phyloP scores from a whole-genome alignment of 2,113 vertebrate species.

The Eptatretus burgeri region DNA sequence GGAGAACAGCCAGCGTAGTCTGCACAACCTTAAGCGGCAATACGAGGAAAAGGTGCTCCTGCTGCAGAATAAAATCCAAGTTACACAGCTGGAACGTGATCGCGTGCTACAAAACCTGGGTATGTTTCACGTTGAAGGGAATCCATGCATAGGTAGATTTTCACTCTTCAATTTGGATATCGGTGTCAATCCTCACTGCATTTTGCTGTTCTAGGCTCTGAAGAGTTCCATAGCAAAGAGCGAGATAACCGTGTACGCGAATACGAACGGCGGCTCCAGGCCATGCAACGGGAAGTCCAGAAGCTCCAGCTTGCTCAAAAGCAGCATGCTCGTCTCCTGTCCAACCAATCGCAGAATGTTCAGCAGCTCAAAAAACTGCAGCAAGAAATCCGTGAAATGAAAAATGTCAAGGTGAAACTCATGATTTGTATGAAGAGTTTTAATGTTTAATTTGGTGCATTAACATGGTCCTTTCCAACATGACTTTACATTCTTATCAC shows the following conservation, averaged over 20 bases:
- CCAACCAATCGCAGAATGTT: constrained; percentile 86
- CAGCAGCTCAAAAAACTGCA: constrained; percentile 78
- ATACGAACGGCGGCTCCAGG: constrained; percentile 70
- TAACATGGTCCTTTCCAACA: not conserved
- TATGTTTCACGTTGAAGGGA: constrained; percentile 14
- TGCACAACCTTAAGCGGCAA: constrained; percentile 73
- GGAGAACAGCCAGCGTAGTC: constrained; percentile 75
- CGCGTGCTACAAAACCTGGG: constrained; percentile 86
- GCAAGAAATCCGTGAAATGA: constrained; percentile 80
- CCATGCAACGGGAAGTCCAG: constrained; percentile 86
- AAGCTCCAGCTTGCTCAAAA: constrained; percentile 75
- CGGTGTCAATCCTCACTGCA: too few species aligned
- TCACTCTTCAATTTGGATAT: too few species aligned
- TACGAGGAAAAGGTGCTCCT: constrained; percentile 89
- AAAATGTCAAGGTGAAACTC: constrained; percentile 59
- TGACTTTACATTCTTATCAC: constrained; percentile 1
- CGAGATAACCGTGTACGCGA: constrained; percentile 82
- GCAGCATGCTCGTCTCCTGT: constrained; percentile 64
- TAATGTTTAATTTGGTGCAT: too few species aligned
- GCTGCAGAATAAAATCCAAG: constrained; percentile 76
- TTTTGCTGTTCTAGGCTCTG: constrained; percentile 27
- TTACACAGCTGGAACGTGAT: constrained; percentile 84
- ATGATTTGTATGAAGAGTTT: too few species aligned
- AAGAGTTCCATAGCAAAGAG: constrained; percentile 67
- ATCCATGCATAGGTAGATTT: too few species aligned